These are phyloP conservation scores for Tupaia chinensis DNA, from an alignment of 2,113 vertebrate genomes.

Conservation along the genomic window DNA sequence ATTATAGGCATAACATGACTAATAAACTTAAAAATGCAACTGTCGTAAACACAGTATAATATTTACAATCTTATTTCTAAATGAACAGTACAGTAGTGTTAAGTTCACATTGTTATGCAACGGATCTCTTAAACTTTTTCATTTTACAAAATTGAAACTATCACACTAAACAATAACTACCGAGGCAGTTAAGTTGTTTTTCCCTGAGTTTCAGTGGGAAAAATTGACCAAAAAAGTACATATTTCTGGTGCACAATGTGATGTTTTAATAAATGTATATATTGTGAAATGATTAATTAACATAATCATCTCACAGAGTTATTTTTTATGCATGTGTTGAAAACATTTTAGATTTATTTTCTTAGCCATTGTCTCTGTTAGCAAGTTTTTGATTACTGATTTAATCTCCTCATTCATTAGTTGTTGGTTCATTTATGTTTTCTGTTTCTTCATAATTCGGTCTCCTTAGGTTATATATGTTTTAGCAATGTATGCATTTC, in stretches of 20 bases:
- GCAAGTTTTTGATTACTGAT: neutral
- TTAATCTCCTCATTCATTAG: neutral
- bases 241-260: neutral
- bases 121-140: neutral
- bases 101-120: neutral
- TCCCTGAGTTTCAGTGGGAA: neutral
- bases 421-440: neutral
- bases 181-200: too few species aligned
- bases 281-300: neutral
- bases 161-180: neutral
- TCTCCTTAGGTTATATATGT: neutral
- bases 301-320: neutral
- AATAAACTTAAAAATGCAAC: neutral
- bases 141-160: neutral
- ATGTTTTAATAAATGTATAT: neutral
- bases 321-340: neutral
- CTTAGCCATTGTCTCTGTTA: neutral
- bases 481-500: neutral
- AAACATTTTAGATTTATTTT: neutral
- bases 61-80: neutral
- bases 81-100: neutral
- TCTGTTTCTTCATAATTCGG: neutral
- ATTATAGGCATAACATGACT: neutral
- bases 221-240: neutral
- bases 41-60: neutral